phyloP scores from a whole-genome alignment of 2,797 vertebrate genomes.

The Alouatta caraya region DNA sequence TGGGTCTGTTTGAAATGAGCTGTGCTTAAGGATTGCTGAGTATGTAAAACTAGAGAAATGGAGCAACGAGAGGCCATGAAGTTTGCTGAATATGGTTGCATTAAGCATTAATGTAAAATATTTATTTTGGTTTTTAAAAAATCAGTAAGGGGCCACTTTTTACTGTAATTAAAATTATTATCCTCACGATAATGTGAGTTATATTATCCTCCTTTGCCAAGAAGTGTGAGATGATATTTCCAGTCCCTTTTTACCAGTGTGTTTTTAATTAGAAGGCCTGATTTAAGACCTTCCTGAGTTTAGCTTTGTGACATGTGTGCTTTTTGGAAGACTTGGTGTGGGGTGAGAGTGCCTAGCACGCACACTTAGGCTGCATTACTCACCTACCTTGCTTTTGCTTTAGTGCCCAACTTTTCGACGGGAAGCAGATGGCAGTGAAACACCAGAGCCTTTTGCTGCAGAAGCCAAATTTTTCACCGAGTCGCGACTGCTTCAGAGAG shows the following conservation, averaged over 20 bases:
- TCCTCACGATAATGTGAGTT: neutral
- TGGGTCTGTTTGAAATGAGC: neutral
- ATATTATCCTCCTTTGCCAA: slow-evolving; percentile 25
- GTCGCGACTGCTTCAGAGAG: slow-evolving; percentile 95
- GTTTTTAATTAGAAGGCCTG: slow-evolving; percentile 15
- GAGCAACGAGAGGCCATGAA: neutral
- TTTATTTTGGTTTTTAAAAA: neutral
- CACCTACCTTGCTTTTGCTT: neutral
- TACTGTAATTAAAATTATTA: slow-evolving; percentile 25
- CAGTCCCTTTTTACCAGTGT: neutral
- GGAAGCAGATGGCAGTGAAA: slow-evolving; percentile 92
- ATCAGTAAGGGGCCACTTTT: neutral
- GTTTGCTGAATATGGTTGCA: neutral
- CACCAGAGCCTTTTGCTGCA: slow-evolving; percentile 93
- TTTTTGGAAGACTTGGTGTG: neutral
- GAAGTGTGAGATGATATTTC: neutral
- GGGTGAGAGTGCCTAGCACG: neutral
- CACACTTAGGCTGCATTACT: neutral
- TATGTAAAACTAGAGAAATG: neutral
- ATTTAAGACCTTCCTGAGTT: neutral
- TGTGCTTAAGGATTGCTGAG: neutral
- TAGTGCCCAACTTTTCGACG: slow-evolving; percentile 96
- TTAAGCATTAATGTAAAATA: slow-evolving; percentile 1
- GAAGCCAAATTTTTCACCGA: slow-evolving; percentile 99
- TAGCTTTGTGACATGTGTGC: neutral